Conservation (phyloP, 2,113 vertebrate genomes). For the Dolichallabes microphthalmus region DNA sequence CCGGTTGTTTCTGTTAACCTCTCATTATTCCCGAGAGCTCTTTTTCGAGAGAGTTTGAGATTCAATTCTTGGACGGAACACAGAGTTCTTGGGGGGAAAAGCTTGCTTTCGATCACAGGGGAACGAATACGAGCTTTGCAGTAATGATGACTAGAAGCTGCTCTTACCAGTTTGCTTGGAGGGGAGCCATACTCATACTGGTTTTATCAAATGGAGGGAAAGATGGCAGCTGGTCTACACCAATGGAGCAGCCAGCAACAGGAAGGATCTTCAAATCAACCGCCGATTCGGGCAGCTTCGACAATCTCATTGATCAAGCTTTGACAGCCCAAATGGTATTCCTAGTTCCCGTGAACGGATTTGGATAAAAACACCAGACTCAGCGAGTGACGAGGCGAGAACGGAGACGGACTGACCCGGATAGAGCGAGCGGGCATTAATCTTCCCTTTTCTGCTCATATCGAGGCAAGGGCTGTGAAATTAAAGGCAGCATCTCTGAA, state of each 20-base stretch:
- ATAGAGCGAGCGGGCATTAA: slow-evolving; percentile 18
- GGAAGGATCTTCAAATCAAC: slow-evolving; percentile 43
- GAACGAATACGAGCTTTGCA: slow-evolving; percentile 55
- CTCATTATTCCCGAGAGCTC: not conserved
- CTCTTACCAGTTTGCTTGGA: slow-evolving; percentile 20
- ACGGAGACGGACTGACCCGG: slow-evolving; percentile 31
- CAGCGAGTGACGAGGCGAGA: slow-evolving; percentile 57
- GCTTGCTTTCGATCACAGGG: slow-evolving; percentile 60
- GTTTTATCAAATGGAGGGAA: not conserved
- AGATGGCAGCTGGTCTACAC: slow-evolving; percentile 47
- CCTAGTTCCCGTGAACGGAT: not conserved
- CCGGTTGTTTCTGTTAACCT: slow-evolving; percentile 22
- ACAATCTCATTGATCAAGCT: slow-evolving; percentile 28
- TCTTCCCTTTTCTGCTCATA: slow-evolving; percentile 61
- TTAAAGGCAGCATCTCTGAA: slow-evolving; percentile 62
- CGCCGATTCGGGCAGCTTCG: slow-evolving; percentile 41
- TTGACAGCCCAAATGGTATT: not conserved
- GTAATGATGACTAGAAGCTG: slow-evolving; percentile 56
- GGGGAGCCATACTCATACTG: slow-evolving; percentile 26
- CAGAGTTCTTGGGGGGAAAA: slow-evolving; percentile 45
- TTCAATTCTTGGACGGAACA: slow-evolving; percentile 58
- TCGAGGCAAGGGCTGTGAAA: slow-evolving; percentile 72
- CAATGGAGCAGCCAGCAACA: slow-evolving; percentile 51
- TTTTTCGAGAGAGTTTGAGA: slow-evolving; percentile 52
- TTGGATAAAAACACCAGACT: slow-evolving; percentile 60